Base-by-base conservation (phyloP, 2,888 invertebrate genomes). In the Nomada flava region DNA sequence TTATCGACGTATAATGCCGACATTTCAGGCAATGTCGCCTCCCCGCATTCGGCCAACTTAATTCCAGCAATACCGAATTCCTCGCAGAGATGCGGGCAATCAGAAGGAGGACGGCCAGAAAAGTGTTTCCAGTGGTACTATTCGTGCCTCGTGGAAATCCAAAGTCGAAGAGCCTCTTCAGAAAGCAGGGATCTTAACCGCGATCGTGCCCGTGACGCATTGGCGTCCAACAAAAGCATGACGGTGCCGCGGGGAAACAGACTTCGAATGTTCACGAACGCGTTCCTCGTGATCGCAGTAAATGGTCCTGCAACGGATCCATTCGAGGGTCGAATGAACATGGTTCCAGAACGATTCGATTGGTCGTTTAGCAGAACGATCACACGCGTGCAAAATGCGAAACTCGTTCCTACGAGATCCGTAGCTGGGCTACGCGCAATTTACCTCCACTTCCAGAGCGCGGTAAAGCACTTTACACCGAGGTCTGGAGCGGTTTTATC, bases 401-500 rank as follows among this genome's bases (percentile, higher is more conserved):
- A 81, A 84, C 79, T 80, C 82, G 86, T 84, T 81, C 29, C 63
- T 84, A 80, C 76, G 72, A 86, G 69, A 53, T 74, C 65, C 67
- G 68, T 57, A 29, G 60, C 64, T 23, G 50, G 36, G 29, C 76
- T 79, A 59, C 60, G 79, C 57, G 76, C 82, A 76, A 84, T 82
- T 84, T 72, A 72, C 76, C 79, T 55, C 57, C 57, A 18, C 57
- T 62, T 76, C 68, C 53, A 42, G 50, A 64, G 65, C 59, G 67
- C 50, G 71, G 68, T 77, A 77, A 78, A 82, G 76, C 78, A 85
- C 82, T 87, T 86, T 83, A 82, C 86, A 65, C 78, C 68, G 72
- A 44, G 80, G 68, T 73, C 71, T 55, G 70, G 82, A 72, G 78
- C 82, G 73, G 81, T 83, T 89, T 89, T 89, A 89, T 89, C 90